Evolutionary conservation across 1,140 invertebrate genomes (phyloP).

Genomic region (Micrasema longulum): DNA sequence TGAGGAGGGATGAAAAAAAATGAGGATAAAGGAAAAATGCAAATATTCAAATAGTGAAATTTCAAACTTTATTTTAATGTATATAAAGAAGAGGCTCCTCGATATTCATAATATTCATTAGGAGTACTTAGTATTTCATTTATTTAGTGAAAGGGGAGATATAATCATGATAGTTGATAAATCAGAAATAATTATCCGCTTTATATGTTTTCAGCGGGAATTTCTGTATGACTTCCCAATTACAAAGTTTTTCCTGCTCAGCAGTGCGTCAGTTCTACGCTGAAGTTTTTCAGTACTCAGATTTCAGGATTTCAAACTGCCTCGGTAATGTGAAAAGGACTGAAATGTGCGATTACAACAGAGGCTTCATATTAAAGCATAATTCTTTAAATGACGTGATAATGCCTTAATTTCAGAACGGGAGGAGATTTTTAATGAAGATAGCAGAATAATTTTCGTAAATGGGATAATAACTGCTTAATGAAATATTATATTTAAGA

Average conservation of each 20-base stretch:
- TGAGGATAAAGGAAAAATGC: too few species aligned
- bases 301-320: constrained; percentile 15
- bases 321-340: constrained; percentile 22
- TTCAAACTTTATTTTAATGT: too few species aligned
- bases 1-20: too few species aligned
- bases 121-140: too few species aligned
- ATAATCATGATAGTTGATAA: constrained; percentile 15
- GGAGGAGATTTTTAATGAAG: background rate
- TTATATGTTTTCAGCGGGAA: constrained; percentile 32
- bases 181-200: constrained; percentile 13
- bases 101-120: too few species aligned
- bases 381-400: constrained; percentile 17
- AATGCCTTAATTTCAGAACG: constrained; percentile 21
- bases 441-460: background rate
- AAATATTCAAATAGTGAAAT: too few species aligned
- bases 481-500: background rate
- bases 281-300: constrained; percentile 8
- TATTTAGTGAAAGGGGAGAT: too few species aligned
- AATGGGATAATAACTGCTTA: background rate
- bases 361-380: constrained; percentile 23
- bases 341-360: constrained; percentile 13
- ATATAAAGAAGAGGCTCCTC: too few species aligned
- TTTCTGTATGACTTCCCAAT: constrained; percentile 38
- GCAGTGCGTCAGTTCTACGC: background rate
- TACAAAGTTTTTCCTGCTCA: constrained; percentile 22